Evolutionary conservation across 35 echinoderm and acorn worm genomes (phyloP).

Genomic region (Heliocidaris tuberculata): DNA sequence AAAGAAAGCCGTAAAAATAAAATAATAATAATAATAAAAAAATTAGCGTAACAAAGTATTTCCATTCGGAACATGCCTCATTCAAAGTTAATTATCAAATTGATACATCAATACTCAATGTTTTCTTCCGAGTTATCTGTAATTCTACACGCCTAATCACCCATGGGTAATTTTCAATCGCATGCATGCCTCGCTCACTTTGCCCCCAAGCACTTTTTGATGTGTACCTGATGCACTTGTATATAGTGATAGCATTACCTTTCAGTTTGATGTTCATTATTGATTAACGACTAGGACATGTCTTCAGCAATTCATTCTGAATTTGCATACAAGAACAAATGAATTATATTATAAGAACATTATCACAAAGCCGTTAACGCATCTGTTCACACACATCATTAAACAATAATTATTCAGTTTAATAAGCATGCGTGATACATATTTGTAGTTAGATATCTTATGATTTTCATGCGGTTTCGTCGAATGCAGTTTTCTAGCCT

Average conservation of each 20-base stretch:
- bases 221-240: neutral
- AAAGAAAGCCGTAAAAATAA: too few species aligned
- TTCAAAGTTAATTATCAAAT: conserved; percentile 11
- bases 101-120: neutral
- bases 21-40: too few species aligned
- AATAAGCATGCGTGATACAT: neutral
- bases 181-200: neutral
- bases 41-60: neutral
- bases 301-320: neutral
- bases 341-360: neutral
- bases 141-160: neutral
- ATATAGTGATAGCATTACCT: neutral
- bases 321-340: neutral
- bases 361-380: neutral
- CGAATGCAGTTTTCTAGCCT: neutral
- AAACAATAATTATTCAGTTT: neutral
- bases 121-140: neutral
- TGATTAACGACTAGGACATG: neutral
- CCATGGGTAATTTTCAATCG: neutral
- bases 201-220: neutral
- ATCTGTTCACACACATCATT: neutral
- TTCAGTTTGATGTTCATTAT: neutral
- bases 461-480: neutral
- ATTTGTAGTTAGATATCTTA: neutral
- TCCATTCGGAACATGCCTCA: neutral